A percentile compares a stretch with the other conserved stretches of the same genome.
Evolutionary conservation across 2,797 vertebrate species (phyloP).

Genomic region (Furcifer pardalis): DNA sequence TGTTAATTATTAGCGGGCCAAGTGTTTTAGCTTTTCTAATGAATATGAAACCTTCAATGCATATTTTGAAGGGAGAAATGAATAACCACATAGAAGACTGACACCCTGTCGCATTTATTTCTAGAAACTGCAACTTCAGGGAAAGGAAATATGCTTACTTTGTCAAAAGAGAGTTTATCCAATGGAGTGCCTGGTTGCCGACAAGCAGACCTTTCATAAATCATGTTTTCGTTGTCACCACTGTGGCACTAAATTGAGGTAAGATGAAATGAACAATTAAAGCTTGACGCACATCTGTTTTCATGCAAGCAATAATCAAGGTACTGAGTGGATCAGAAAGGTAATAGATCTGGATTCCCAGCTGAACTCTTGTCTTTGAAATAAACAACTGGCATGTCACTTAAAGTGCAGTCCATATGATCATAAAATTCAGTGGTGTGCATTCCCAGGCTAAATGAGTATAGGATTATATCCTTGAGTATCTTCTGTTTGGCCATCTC

Average conservation of each 20-base stretch:
- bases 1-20: slow-evolving; percentile 1
- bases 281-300: background rate
- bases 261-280: slow-evolving; percentile 58
- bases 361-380: background rate
- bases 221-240: slow-evolving; percentile 95
- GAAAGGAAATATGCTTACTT: slow-evolving; percentile 88
- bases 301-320: slow-evolving; percentile 11
- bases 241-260: slow-evolving; percentile 94
- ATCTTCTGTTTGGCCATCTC: background rate
- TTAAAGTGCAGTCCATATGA: background rate
- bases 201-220: slow-evolving; percentile 98
- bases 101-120: slow-evolving; percentile 62
- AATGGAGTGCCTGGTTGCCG: slow-evolving; percentile 93
- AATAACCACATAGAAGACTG: slow-evolving; percentile 29
- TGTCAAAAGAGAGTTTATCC: slow-evolving; percentile 95
- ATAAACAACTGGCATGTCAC: background rate
- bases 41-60: slow-evolving; percentile 8
- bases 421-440: background rate
- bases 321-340: slow-evolving; percentile 10
- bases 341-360: background rate
- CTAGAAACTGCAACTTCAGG: slow-evolving; percentile 86
- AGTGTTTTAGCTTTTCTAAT: slow-evolving; percentile 18
- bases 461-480: background rate
- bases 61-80: slow-evolving; percentile 18
- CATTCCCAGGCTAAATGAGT: background rate